Percentiles rank a stretch among this genome's conserved stretches.
phyloP scores from a whole-genome alignment of 2,797 vertebrate species.

The Ptychadena robeensis region DNA sequence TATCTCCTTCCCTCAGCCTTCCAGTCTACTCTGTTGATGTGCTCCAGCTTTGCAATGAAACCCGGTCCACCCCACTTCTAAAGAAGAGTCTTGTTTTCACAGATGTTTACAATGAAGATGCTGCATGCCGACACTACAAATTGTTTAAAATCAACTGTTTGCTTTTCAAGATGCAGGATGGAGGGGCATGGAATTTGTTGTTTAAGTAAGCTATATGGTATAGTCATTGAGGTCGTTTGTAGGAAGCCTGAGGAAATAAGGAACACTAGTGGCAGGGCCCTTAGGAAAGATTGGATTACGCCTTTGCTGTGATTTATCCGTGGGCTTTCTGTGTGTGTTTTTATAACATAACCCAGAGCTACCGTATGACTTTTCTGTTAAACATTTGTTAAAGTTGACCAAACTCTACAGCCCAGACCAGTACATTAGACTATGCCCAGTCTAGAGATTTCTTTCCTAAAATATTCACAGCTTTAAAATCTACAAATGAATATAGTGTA shows the following conservation, averaged over 20 bases:
- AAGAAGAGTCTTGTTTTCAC: slow-evolving; percentile 13
- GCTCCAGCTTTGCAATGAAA: slow-evolving; percentile 4
- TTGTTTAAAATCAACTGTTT: not conserved
- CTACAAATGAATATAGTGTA: too few relatives aligned
- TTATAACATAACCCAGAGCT: not conserved
- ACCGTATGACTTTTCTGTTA: not conserved
- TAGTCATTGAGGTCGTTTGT: slow-evolving; percentile 5
- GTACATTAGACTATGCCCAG: too few relatives aligned
- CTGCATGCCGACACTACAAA: slow-evolving; percentile 2
- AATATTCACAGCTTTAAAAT: too few relatives aligned
- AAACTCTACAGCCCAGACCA: too few relatives aligned
- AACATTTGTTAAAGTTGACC: slow-evolving; percentile 2
- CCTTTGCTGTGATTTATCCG: slow-evolving; percentile 5
- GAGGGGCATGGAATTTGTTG: slow-evolving; percentile 6
- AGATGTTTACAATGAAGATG: slow-evolving; percentile 38
- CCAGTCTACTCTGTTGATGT: slow-evolving; percentile 9
- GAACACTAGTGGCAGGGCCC: not conserved
- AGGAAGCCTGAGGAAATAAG: not conserved
- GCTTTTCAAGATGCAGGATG: not conserved
- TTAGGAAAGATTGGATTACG: not conserved
- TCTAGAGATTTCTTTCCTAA: too few relatives aligned
- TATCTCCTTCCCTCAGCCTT: slow-evolving; percentile 13
- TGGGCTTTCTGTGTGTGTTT: not conserved
- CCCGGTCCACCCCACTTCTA: slow-evolving; percentile 13
- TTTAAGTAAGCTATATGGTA: not conserved